Evolutionary conservation across 2,888 invertebrate species (phyloP), one percentile per base, ranked within the genome.

Genomic region (Hypercompe scribonia): DNA sequence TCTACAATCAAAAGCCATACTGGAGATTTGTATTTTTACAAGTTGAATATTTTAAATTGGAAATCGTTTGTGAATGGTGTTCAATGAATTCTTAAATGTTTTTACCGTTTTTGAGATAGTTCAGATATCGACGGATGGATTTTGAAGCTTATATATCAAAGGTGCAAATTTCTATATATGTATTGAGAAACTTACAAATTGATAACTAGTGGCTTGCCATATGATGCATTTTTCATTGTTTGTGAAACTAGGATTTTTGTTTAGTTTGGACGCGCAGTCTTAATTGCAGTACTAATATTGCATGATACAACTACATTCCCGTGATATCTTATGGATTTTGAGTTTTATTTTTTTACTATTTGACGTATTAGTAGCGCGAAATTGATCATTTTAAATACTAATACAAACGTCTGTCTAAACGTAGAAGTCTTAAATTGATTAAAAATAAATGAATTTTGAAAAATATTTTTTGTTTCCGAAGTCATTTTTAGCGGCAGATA

Each of bases 241-340:
- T 74, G 76, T 70, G 50, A 74, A 77, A 79, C 75, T 83, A 74
- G 80, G 71, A 75, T 78, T 78, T 78, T 71, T 72, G 73, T 83
- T 78, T 78, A 78, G 74, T 76, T 78, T 70, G 58, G 69, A 71
- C 65, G 71, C 76, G 73, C 31, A 73, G 68, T 75, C 75, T n/a
- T 69, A 69, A 80, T 80, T 78, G 66, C 77, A 78, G 79, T 82
- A 81, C 76, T 75, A 74, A 71, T 46, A 50, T 75, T 80, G 73
- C 75, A 78, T 82, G 78, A 77, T 86, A 81, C 85, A 88, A 50
- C 50, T 50, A 92, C 92, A 92, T 92, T 92, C 92, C 92, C 88
- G 80, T 87, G 82, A 86, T 84, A 71, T 80, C 78, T 83, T 81
- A 79, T 82, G 84, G 83, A 76, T 81, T 86, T 83, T 82, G 76